Conservation (phyloP, 2,113 vertebrate genomes). For the Neofelis nebulosa region DNA sequence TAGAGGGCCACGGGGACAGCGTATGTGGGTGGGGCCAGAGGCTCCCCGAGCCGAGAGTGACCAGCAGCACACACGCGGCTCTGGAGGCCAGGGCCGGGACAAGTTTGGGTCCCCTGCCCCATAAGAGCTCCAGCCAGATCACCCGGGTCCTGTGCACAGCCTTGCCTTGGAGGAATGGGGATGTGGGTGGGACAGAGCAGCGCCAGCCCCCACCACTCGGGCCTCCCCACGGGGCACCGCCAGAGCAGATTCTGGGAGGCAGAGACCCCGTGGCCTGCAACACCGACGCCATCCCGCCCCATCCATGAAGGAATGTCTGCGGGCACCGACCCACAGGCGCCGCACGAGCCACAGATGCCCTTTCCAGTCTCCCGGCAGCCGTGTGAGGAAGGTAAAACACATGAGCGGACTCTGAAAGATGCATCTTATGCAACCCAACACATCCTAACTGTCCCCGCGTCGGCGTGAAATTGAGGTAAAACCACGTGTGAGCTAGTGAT, state of each 20-base stretch:
- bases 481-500: fast-evolving
- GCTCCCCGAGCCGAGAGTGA: no score
- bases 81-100: neutral
- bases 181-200: neutral
- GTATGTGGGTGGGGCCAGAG: no score
- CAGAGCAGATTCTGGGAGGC: no score
- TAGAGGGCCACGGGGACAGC: neutral
- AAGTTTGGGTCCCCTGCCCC: neutral
- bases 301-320: neutral
- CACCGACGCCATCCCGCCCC: neutral
- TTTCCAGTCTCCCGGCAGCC: neutral
- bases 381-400: fast-evolving
- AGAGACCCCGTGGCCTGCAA: neutral
- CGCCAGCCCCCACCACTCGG: no score
- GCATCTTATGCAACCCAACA: neutral
- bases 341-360: neutral
- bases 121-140: fast-evolving
- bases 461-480: neutral
- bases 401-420: fast-evolving
- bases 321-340: fast-evolving
- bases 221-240: neutral
- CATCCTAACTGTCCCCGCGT: fast-evolving
- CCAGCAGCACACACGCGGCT: no score
- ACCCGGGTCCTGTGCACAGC: no score
- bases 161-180: neutral